Evolutionary conservation across 2,888 invertebrate species (phyloP).

Genomic region (Oligia strigilis): DNA sequence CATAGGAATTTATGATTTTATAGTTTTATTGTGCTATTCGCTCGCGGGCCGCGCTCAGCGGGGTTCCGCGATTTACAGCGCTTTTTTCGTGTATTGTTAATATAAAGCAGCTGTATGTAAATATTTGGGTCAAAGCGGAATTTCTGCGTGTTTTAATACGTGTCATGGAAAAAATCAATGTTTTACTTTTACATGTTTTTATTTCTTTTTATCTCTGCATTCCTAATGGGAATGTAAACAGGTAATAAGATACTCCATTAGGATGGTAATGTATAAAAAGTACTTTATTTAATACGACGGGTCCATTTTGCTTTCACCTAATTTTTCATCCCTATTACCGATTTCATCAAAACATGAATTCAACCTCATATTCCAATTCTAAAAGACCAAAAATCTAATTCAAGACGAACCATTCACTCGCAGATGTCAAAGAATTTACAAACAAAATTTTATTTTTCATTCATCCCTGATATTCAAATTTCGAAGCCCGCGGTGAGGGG

Average conservation of each 20-base stretch:
- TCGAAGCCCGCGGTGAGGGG: conserved; percentile 67
- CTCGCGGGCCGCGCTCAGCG: conserved; percentile 65
- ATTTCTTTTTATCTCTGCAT: background rate
- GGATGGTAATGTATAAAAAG: background rate
- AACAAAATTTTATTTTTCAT: conserved; percentile 70
- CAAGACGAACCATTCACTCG: conserved; percentile 62
- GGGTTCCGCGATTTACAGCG: conserved; percentile 63
- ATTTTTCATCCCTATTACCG: conserved; percentile 1
- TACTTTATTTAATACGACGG: background rate
- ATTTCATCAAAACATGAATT: conserved; percentile 33
- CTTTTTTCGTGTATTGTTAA: conserved; percentile 58
- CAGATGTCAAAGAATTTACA: conserved; percentile 76
- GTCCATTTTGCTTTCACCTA: background rate
- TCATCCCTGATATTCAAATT: conserved; percentile 72
- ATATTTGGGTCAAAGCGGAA: conserved; percentile 61
- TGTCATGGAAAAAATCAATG: conserved; percentile 8
- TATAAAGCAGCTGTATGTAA: conserved; percentile 47
- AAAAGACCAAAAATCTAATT: conserved; percentile 35
- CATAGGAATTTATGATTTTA: conserved; percentile 82
- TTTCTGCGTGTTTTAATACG: conserved; percentile 39
- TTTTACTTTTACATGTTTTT: conserved; percentile 5
- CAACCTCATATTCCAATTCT: conserved; percentile 14
- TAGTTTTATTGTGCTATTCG: conserved; percentile 78
- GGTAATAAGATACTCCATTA: background rate
- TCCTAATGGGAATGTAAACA: background rate